These are phyloP conservation scores for Felis catus DNA, from an alignment of 2,113 vertebrate species.

Conservation along the genomic window DNA sequence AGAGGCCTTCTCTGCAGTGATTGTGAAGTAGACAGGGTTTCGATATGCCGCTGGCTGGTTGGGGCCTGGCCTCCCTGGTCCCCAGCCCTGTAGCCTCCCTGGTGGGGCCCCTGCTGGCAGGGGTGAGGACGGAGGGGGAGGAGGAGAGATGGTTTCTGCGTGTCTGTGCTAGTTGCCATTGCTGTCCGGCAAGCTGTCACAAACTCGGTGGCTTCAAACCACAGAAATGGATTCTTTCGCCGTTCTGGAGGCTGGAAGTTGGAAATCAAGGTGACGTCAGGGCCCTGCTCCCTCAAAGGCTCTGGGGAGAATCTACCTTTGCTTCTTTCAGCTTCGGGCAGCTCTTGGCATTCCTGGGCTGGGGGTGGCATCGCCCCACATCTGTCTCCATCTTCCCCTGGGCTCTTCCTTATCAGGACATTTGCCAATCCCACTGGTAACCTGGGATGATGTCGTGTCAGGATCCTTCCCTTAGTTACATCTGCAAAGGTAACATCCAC, in stretches of 20 bases:
- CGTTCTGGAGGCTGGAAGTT: background rate
- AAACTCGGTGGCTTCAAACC: background rate
- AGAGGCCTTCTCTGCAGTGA: background rate
- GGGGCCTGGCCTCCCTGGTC: background rate
- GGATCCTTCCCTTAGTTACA: background rate
- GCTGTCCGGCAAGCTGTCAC: background rate
- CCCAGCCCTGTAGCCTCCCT: background rate
- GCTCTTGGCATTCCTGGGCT: background rate
- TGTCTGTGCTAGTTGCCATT: background rate
- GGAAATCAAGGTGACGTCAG: background rate
- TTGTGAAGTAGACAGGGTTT: background rate
- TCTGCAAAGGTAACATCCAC: background rate
- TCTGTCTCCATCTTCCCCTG: background rate
- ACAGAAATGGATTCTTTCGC: background rate
- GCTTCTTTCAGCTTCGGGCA: background rate
- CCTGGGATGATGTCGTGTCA: background rate
- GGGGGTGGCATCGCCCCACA: background rate
- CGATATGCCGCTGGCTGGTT: too few species aligned
- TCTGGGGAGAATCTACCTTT: background rate
- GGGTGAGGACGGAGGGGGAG: background rate
- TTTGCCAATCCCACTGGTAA: too few species aligned
- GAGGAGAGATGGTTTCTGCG: background rate
- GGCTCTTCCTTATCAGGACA: background rate
- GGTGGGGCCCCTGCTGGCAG: background rate
- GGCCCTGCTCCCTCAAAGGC: background rate